Evolutionary conservation across 2,113 vertebrate species (phyloP), one percentile per base, ranked within the genome.

Genomic region (Oncorhynchus tshawytscha): DNA sequence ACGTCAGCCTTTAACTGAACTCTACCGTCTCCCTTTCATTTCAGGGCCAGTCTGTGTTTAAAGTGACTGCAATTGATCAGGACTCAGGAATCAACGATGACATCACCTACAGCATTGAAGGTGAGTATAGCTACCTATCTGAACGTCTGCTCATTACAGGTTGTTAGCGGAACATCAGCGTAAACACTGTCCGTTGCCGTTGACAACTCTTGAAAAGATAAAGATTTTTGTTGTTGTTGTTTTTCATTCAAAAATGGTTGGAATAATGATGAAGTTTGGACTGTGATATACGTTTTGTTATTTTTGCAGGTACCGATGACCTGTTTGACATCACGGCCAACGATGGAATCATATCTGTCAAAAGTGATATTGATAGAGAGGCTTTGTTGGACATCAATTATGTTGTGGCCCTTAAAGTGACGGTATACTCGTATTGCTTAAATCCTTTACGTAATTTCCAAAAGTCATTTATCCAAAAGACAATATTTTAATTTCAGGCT

Each of bases 341-440:
- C 0, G 75, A 13, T 15, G 97, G 97, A 0, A 2, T 77, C 25
- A 95, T 99, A 86, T 65, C 7, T 15, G 93, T 98, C 16, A 71
- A 0, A 0, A 70, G 70, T 2, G 0, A 0, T 0, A 87, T 98
- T 82, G 95, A 99, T 82, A 93, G 96, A 59, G 97, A 99, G 82
- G 20, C 67, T 34, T 85, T 92, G 82, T 83, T 92, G 80, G 71
- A 91, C 0, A 76, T 82, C 25, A 24, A 81, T 0, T 90, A 94
- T 72, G 71, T 77, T 34, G 88, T 98, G 51, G 82, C 78, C 29
- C 83, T 98, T 81, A 60, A 79, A 27, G 91, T 99, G 51, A 92
- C 24, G 51, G 97, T 99, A 82, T 20, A 5, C 3, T 57, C 18
- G 15, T 31, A 4, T 12, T 16, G 12, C 45, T 48, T 4, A 34